Evolutionary conservation across 2,113 vertebrate genomes (phyloP).

Genomic region (Macrotis lagotis): DNA sequence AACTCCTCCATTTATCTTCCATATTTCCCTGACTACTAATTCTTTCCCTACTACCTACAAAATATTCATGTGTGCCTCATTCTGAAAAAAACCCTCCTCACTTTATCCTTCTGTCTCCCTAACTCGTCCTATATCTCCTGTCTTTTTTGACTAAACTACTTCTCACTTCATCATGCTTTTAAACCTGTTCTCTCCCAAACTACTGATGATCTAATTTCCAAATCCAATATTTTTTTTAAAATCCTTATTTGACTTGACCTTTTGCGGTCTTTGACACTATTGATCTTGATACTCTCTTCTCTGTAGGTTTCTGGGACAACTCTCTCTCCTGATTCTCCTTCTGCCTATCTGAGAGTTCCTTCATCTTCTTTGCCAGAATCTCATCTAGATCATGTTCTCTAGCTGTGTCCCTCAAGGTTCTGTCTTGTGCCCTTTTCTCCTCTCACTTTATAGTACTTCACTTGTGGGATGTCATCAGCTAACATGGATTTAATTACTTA

Average conservation of each 20-base stretch:
- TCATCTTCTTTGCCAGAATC: background rate
- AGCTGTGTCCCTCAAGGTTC: background rate
- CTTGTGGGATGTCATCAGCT: background rate
- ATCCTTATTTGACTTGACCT: background rate
- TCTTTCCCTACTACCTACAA: background rate
- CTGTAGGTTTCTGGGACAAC: background rate
- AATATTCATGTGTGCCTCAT: too few species aligned
- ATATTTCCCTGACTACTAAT: background rate
- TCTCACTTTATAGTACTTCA: background rate
- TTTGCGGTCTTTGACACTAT: background rate
- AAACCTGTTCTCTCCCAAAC: background rate
- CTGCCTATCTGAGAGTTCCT: background rate
- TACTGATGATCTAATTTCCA: background rate
- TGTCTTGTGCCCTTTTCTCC: background rate
- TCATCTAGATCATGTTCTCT: background rate
- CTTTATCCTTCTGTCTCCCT: background rate
- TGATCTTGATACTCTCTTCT: background rate
- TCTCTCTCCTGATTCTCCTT: background rate
- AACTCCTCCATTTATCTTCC: background rate
- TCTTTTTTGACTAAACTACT: background rate
- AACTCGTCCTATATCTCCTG: too few species aligned
- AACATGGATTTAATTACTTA: background rate
- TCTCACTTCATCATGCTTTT: background rate
- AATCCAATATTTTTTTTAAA: background rate
- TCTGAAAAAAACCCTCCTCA: background rate